Evolutionary conservation across 2,888 invertebrate genomes (phyloP), one percentile per base, ranked within the genome.

Genomic region (Oscheius sp.): DNA sequence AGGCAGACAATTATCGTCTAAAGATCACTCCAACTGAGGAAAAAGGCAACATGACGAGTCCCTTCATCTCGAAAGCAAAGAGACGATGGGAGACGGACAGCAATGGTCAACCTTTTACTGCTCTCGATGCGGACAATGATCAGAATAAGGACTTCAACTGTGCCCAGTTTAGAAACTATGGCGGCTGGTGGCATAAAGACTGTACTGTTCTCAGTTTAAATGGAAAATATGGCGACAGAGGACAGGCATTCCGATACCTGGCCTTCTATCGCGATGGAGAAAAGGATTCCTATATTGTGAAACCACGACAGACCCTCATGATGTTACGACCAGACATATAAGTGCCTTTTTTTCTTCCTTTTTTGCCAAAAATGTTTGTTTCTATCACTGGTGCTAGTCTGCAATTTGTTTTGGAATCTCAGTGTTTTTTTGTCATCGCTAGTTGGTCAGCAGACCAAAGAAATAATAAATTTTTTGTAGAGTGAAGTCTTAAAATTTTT

Each of bases 151-250:
- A 2, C 3, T n/a, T 32, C 1, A 82, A 81, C 51, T 80, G 80
- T 64, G 80, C 81, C 0, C 70, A 70, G 9, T 76, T 78, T 61
- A 38, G 77, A 6, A 67, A 70, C 30, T 66, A 62, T 54, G 82
- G 82, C n/a, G 77, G 69, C 20, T 80, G 80, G 80, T 80, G 80
- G 80, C 80, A 80, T 57, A 49, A 56, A 6, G 73, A 75, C 62
- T 80, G 80, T 61, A 74, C 78, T 12, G 28, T 63, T 30, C 62
- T 73, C 9, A 70, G 75, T 1, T 68, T 80, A n/a, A 80, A 80
- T 56, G 80, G 80, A 2, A 36, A 62, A 44, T 80, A 80, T 51
- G 80, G 73, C 5, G 67, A 71, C 47, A 36, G 9, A 0, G 36
- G 50, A 26, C 36, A 41, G 38, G 47, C 56, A 30, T 9, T 67